Evolutionary conservation across 2,888 invertebrate species (phyloP).

Genomic region (Macrosoma leucophasiata): DNA sequence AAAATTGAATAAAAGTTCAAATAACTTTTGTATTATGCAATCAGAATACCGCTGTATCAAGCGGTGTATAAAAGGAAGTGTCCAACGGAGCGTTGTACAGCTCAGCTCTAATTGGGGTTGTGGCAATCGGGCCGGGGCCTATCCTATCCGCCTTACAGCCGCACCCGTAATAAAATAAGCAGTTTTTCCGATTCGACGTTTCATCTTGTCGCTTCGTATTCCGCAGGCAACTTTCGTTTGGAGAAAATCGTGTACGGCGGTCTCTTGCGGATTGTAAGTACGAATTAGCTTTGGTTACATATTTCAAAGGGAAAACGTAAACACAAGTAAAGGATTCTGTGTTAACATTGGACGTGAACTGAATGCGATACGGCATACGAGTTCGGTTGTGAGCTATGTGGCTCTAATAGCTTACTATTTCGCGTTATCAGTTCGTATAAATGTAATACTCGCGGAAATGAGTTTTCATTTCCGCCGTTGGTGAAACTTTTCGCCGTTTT

Average conservation of each 20-base stretch:
- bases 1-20: too few species aligned
- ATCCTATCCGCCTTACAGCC: conserved; percentile 52
- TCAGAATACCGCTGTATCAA: too few species aligned
- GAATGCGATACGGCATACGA: too few species aligned
- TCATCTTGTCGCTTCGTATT: conserved; percentile 66
- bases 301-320: conserved; percentile 22
- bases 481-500: too few species aligned
- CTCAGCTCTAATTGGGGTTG: conserved; percentile 47
- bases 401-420: too few species aligned
- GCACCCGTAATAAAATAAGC: conserved; percentile 66
- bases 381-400: too few species aligned
- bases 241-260: conserved; percentile 46
- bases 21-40: too few species aligned
- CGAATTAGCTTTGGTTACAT: conserved; percentile 41
- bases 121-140: conserved; percentile 45
- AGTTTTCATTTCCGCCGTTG: too few species aligned
- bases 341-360: conserved; percentile 11
- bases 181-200: conserved; percentile 68
- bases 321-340: conserved; percentile 16
- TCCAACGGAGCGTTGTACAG: conserved; percentile 11
- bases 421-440: too few species aligned
- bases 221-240: conserved; percentile 47
- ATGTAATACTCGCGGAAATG: too few species aligned
- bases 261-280: conserved; percentile 41
- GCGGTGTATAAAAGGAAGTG: conserved; percentile 24